A percentile compares a stretch with the other conserved stretches of the same genome.
Conservation (phyloP, 2,113 vertebrate genomes). For the Cnemophilus loriae region DNA sequence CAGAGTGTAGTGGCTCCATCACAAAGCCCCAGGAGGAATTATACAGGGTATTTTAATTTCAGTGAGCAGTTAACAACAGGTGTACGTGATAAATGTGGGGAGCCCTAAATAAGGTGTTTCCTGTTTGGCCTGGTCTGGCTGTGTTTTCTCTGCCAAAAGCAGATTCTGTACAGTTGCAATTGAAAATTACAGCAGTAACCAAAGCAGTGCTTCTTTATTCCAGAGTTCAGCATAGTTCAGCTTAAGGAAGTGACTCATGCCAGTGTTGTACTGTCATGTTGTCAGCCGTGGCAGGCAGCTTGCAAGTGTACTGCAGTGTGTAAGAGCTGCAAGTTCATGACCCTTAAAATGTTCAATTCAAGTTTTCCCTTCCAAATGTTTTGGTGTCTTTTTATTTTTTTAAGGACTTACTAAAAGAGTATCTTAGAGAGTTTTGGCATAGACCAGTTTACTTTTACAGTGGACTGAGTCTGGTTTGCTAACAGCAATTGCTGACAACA, state of each 20-base stretch:
- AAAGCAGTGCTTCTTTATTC: not conserved
- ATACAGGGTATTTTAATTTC: not conserved
- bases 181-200: not conserved
- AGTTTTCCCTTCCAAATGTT: not conserved
- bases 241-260: not conserved
- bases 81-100: not conserved
- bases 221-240: not conserved
- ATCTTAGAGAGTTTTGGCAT: not conserved
- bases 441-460: not conserved
- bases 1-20: not conserved
- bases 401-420: not conserved
- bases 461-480: not conserved
- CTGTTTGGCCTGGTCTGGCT: not conserved
- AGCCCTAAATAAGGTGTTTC: not conserved
- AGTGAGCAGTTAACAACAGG: not conserved
- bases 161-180: not conserved
- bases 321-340: not conserved
- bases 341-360: not conserved
- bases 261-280: not conserved
- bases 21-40: not conserved
- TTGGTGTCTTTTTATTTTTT: not conserved
- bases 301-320: not conserved
- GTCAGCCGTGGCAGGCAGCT: not conserved
- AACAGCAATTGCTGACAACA: not conserved
- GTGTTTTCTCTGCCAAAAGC: not conserved